phyloP scores from a whole-genome alignment of 2,888 invertebrate genomes.

The Callimorpha dominula region DNA sequence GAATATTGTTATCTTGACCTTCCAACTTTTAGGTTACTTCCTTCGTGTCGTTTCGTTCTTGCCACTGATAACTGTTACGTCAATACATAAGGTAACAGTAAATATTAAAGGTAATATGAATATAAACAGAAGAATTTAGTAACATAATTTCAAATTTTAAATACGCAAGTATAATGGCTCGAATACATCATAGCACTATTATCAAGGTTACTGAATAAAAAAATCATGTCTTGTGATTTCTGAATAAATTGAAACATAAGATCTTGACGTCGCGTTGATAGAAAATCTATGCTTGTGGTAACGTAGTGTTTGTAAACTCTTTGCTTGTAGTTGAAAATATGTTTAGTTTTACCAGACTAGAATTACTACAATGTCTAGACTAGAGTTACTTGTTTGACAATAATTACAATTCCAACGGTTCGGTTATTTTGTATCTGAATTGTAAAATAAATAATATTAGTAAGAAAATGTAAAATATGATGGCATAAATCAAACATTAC shows the following conservation, averaged over 20 bases:
- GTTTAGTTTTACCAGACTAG: background rate
- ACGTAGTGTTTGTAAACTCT: too few relatives aligned
- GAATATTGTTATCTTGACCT: constrained; percentile 41
- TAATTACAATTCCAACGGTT: too few relatives aligned
- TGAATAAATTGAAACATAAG: background rate
- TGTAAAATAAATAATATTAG: background rate
- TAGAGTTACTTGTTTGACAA: background rate
- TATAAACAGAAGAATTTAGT: background rate
- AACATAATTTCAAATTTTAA: too few relatives aligned
- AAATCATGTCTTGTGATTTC: background rate
- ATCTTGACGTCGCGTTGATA: constrained; percentile 9
- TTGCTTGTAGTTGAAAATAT: too few relatives aligned
- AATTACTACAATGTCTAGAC: background rate
- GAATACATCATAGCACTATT: background rate
- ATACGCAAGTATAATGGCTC: background rate
- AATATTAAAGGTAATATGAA: background rate
- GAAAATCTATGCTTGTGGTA: background rate
- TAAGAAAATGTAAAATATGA: background rate
- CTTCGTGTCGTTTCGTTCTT: constrained; percentile 31
- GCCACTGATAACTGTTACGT: constrained; percentile 24
- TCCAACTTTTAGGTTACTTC: constrained; percentile 45
- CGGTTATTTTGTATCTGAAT: background rate
- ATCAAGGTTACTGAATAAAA: too few relatives aligned
- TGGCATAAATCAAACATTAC: background rate
- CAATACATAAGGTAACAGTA: background rate